phyloP scores from a whole-genome alignment of 2,888 invertebrate genomes.

The Calliscelio sp. region DNA sequence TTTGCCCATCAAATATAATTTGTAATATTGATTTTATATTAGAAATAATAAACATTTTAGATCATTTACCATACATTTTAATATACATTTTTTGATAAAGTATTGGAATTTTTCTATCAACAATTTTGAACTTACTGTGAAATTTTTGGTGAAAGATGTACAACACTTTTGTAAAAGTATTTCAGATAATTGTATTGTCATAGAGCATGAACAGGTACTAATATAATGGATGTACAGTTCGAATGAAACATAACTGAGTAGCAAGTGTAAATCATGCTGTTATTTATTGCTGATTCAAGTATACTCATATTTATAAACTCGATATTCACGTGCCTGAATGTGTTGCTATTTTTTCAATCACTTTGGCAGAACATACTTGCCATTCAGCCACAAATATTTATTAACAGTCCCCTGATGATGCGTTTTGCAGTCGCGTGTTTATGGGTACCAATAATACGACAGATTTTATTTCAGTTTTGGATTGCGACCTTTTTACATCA shows the following conservation, averaged over 20 bases:
- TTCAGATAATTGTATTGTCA: conserved; percentile 24
- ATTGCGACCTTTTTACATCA: too few species aligned
- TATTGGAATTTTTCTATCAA: too few species aligned
- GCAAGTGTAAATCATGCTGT: conserved; percentile 50
- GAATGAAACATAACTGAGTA: conserved; percentile 19
- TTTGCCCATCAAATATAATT: too few species aligned
- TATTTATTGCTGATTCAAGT: conserved; percentile 65
- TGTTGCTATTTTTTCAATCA: conserved; percentile 67
- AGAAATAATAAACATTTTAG: too few species aligned
- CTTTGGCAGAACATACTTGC: conserved; percentile 65
- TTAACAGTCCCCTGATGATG: conserved; percentile 56
- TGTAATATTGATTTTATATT: too few species aligned
- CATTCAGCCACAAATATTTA: conserved; percentile 66
- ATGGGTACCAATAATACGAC: conserved; percentile 24
- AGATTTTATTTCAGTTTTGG: conserved; percentile 14
- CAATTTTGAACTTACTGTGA: too few species aligned
- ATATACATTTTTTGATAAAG: too few species aligned
- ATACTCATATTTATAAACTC: conserved; percentile 71
- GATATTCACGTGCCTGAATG: conserved; percentile 62
- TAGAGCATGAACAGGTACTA: not conserved
- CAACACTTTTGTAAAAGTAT: conserved; percentile 22
- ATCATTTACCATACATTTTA: too few species aligned
- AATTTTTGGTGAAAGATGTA: conserved; percentile 14
- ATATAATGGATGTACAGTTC: conserved; percentile 30
- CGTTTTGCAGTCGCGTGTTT: conserved; percentile 49